Conservation (phyloP, 2,888 invertebrate species). For the Eustalomyia histrio region DNA sequence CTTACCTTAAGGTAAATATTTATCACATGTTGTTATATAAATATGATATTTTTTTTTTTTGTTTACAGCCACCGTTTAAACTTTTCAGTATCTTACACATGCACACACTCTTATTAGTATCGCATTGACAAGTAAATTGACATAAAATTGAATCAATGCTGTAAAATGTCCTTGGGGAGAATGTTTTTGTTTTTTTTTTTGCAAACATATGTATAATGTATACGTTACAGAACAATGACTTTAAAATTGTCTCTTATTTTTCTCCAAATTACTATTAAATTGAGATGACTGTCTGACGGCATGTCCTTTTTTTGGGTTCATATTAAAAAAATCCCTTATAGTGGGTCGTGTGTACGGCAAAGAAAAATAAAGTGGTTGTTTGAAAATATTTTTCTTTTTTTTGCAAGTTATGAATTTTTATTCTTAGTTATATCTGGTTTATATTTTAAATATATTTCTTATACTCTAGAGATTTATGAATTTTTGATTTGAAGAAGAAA, state of each 20-base stretch:
- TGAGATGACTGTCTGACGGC: conserved; percentile 53
- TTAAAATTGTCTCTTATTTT: conserved; percentile 62
- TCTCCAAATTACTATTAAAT: conserved; percentile 61
- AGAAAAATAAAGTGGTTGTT: conserved; percentile 6
- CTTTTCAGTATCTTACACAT: conserved; percentile 11
- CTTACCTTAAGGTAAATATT: not conserved
- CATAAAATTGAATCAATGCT: conserved; percentile 80
- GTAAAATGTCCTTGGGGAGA: conserved; percentile 78
- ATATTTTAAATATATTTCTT: conserved; percentile 17
- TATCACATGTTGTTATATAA: conserved; percentile 21
- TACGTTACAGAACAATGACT: conserved; percentile 54
- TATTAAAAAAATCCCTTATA: not conserved
- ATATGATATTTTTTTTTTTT: conserved; percentile 29
- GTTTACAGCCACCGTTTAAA: conserved; percentile 12
- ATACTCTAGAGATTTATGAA: conserved; percentile 39
- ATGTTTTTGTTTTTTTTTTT: conserved; percentile 47
- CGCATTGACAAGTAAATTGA: conserved; percentile 80
- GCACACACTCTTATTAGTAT: conserved; percentile 71
- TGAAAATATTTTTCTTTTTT: conserved; percentile 1
- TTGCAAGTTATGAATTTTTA: conserved; percentile 28
- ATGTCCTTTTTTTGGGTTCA: conserved; percentile 44
- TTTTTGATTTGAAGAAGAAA: conserved; percentile 12
- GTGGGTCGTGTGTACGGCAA: not conserved
- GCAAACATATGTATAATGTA: not conserved
- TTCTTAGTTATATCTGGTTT: conserved; percentile 22